Base-by-base conservation (phyloP, 2,888 invertebrate genomes). In the Dendrolimus pini region DNA sequence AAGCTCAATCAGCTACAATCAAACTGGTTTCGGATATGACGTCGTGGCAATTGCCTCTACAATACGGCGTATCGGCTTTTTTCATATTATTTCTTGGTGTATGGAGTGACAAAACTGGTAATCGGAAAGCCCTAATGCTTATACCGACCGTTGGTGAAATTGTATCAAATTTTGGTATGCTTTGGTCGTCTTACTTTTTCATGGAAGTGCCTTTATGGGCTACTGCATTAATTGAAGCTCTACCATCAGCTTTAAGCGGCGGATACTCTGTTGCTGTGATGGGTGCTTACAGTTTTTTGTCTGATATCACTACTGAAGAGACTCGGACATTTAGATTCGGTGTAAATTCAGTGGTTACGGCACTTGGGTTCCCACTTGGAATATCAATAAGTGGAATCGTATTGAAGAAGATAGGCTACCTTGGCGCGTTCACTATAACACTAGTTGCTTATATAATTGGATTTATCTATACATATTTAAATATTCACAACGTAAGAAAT, bases 301-400 rank as follows among this genome's bases (percentile, higher is more conserved):
- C 93, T 30, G 93, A 93, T 65, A 87, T 93, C 9, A 92, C 93
- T 53, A 84, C 92, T 1, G 59, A 91, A 30, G 92, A 93, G 66
- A 88, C 92, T 63, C 84, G 94, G 41, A 94, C 94, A 1, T 86
- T 94, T 55, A 83, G 94, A 68, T 86, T 94, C 54, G 94, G 93
- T n/a, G 71, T 93, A n/a, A 87, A 93, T 12, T 91, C 90, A 57
- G 81, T 92, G 7, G 88, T 93, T 60, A 87, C 88, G 41, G 90
- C 91, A 1, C 66, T 92, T 41, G 89, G 89, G 14, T 69, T 91
- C 47, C 91, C 92, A 13, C 68, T 92, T 18, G 92, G 92, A 9
- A 83, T 84, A 7, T 77, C 89, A 14, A 74, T 92, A 52, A 92
- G 92, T 74, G 93, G 92, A 12, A 73, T 92, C 54, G 71, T 92